phyloP scores from a whole-genome alignment of 2,888 invertebrate genomes.

The Scaptomyza cyrtandrae region DNA sequence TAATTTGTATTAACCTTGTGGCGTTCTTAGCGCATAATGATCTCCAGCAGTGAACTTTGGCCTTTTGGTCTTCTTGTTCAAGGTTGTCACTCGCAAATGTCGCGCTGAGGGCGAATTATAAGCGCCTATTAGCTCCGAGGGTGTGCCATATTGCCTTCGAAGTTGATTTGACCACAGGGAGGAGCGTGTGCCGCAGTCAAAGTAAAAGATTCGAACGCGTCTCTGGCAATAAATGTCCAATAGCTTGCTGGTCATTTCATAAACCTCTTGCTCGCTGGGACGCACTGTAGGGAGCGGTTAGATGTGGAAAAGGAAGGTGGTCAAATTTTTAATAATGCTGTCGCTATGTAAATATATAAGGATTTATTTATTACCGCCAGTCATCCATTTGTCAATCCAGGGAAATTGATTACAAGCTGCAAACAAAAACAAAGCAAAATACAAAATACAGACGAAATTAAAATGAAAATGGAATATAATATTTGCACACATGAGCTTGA shows the following conservation, averaged over 20 bases:
- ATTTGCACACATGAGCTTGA: constrained; percentile 70
- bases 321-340: constrained; percentile 71
- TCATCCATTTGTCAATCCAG: constrained; percentile 76
- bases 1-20: constrained; percentile 68
- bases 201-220: constrained; percentile 80
- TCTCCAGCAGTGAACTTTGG: constrained; percentile 77
- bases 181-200: constrained; percentile 77
- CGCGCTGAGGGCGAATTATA: constrained; percentile 72
- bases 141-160: constrained; percentile 70
- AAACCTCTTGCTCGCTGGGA: constrained; percentile 81
- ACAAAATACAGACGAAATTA: constrained; percentile 49
- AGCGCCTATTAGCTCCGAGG: constrained; percentile 81
- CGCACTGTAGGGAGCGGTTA: constrained; percentile 52
- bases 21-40: constrained; percentile 81
- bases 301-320: not conserved
- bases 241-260: constrained; percentile 80
- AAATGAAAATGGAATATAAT: constrained; percentile 71
- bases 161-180: constrained; percentile 81
- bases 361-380: constrained; percentile 74
- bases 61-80: constrained; percentile 51
- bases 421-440: constrained; percentile 51
- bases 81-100: constrained; percentile 67
- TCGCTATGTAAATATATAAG: constrained; percentile 64
- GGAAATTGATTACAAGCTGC: constrained; percentile 81
- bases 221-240: constrained; percentile 79